Evolutionary conservation across 2,888 invertebrate genomes (phyloP).

Genomic region (Apotomis betuletana): DNA sequence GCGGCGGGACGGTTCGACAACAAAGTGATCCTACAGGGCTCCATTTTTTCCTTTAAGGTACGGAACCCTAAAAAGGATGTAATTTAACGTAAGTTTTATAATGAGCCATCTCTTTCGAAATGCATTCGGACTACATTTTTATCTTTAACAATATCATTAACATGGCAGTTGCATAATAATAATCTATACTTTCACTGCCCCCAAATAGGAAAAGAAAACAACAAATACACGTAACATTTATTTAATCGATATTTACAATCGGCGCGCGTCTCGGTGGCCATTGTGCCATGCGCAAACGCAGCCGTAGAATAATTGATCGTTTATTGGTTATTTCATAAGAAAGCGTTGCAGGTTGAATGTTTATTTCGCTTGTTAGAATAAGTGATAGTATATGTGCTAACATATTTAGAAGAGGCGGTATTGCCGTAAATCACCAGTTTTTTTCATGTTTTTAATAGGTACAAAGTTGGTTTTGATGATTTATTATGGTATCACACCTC

Average conservation of each 20-base stretch:
- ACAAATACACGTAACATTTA: slow-evolving; percentile 67
- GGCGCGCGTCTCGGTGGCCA: slow-evolving; percentile 60
- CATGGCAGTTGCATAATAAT: slow-evolving; percentile 5
- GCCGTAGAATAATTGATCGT: slow-evolving; percentile 42
- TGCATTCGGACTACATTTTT: slow-evolving; percentile 1
- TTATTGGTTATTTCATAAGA: slow-evolving; percentile 42
- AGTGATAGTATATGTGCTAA: slow-evolving; percentile 21
- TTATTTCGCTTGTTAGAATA: slow-evolving; percentile 20
- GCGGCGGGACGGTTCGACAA: too few relatives aligned
- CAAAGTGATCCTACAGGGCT: too few relatives aligned
- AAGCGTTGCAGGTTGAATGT: slow-evolving; percentile 2
- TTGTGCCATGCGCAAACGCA: slow-evolving; percentile 52
- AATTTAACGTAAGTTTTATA: too few relatives aligned
- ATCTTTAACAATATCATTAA: slow-evolving; percentile 12
- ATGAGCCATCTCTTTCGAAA: not conserved
- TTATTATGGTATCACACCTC: too few relatives aligned
- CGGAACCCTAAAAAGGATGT: too few relatives aligned
- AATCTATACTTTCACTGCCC: slow-evolving; percentile 47
- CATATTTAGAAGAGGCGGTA: too few relatives aligned
- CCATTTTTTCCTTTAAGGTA: too few relatives aligned
- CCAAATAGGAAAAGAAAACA: slow-evolving; percentile 65
- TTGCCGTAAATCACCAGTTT: too few relatives aligned
- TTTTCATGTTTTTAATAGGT: too few relatives aligned
- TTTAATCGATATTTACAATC: slow-evolving; percentile 70
- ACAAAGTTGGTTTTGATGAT: too few relatives aligned